A percentile compares a stretch with the other conserved stretches of the same genome.
Evolutionary conservation across 1,140 invertebrate species (phyloP).

Genomic region (Pseudomyrmex cubaensis): DNA sequence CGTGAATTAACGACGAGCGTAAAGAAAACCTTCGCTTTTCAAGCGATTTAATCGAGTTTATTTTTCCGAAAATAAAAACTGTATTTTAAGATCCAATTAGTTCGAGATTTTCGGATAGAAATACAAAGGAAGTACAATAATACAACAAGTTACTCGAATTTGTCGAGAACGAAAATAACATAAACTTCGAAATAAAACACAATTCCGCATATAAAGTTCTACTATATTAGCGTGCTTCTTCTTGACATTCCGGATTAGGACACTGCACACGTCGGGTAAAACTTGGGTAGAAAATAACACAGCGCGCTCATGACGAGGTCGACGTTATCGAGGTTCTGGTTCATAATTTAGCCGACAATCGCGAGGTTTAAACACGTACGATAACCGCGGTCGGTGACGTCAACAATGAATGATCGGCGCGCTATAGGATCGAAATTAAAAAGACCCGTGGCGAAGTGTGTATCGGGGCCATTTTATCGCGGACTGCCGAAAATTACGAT

Average conservation of each 20-base stretch:
- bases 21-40: not conserved
- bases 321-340: conserved; percentile 10
- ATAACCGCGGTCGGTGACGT: conserved; percentile 22
- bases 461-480: conserved; percentile 40
- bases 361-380: not conserved
- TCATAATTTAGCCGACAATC: conserved; percentile 33
- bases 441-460: conserved; percentile 35
- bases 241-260: not conserved
- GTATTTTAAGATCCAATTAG: conserved; percentile 10
- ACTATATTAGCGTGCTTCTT: not conserved
- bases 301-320: not conserved
- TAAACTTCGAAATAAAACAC: conserved; percentile 1
- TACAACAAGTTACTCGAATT: not conserved
- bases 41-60: not conserved
- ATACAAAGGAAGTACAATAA: not conserved
- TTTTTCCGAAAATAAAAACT: not conserved
- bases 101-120: not conserved
- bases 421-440: conserved; percentile 34
- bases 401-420: conserved; percentile 42
- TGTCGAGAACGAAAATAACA: too few species aligned
- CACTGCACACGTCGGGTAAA: not conserved
- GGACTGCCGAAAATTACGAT: conserved; percentile 50
- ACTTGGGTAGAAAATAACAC: not conserved
- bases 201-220: not conserved
- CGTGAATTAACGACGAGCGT: not conserved